These are phyloP conservation scores for Nibea coibor DNA, from an alignment of 2,113 vertebrate species.

Conservation along the genomic window DNA sequence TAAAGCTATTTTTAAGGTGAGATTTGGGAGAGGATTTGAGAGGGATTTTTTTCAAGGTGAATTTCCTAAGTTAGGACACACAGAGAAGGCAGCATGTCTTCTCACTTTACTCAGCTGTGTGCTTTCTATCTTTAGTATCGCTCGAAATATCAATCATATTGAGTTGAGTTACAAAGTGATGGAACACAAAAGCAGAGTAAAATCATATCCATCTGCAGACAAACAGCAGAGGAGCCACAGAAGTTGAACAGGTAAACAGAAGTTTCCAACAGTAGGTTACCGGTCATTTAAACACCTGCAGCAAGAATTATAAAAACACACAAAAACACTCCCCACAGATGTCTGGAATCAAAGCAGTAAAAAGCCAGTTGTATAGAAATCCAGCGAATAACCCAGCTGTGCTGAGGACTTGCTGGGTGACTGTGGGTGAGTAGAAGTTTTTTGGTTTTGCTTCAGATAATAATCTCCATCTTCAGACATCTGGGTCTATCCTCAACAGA, in stretches of 20 bases:
- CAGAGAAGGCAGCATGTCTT: constrained; percentile 41
- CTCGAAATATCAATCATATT: constrained; percentile 40
- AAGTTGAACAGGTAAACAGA: background rate
- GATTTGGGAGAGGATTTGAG: constrained; percentile 57
- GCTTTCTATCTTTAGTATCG: constrained; percentile 65
- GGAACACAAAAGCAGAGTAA: constrained; percentile 21
- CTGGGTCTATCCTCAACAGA: constrained; percentile 20
- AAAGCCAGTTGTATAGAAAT: constrained; percentile 18
- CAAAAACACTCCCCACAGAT: background rate
- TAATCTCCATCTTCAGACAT: constrained; percentile 47
- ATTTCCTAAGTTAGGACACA: constrained; percentile 60
- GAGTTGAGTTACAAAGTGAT: constrained; percentile 15
- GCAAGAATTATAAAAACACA: background rate
- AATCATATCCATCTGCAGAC: background rate
- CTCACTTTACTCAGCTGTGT: constrained; percentile 75
- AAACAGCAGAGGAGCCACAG: background rate
- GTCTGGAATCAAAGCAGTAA: constrained; percentile 1
- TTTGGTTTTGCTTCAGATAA: constrained; percentile 6
- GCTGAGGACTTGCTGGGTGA: constrained; percentile 16
- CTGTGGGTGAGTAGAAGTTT: background rate
- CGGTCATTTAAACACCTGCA: background rate
- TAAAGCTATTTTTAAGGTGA: constrained; percentile 63
- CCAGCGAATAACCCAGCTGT: constrained; percentile 23
- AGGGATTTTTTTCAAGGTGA: constrained; percentile 71
- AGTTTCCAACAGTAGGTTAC: background rate